Evolutionary conservation across 1,140 invertebrate genomes (phyloP).

Genomic region (Cephus cinctus): DNA sequence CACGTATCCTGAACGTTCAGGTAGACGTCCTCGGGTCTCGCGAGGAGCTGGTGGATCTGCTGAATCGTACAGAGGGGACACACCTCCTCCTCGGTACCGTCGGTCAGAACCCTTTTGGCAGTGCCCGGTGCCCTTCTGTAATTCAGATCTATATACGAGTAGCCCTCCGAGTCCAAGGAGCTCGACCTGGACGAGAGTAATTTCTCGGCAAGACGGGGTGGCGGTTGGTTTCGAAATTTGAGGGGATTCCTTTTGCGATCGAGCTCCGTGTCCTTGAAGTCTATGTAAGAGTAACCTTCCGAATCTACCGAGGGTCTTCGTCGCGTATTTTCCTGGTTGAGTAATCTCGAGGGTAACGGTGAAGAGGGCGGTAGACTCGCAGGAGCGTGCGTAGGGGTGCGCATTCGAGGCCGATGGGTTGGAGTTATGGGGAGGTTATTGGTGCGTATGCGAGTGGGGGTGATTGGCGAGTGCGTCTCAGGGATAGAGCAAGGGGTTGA

Average conservation of each 20-base stretch:
- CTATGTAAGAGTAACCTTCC: conserved; percentile 46
- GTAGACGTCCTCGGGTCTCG: conserved; percentile 42
- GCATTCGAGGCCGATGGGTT: conserved; percentile 24
- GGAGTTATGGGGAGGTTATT: conserved; percentile 37
- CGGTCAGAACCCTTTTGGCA: conserved; percentile 26
- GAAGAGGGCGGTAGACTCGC: background rate
- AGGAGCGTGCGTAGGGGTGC: background rate
- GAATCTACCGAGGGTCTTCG: conserved; percentile 40
- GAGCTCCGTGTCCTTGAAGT: conserved; percentile 22
- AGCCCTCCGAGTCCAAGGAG: conserved; percentile 34
- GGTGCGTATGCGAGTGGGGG: too few species aligned
- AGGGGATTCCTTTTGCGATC: conserved; percentile 1
- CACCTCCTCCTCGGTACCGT: conserved; percentile 39
- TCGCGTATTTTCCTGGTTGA: background rate
- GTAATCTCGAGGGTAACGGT: background rate
- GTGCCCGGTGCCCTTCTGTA: conserved; percentile 24
- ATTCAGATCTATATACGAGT: conserved; percentile 34
- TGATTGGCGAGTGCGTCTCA: too few species aligned
- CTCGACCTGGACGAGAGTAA: conserved; percentile 9
- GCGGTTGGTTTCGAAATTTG: conserved; percentile 10
- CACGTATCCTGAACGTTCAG: conserved; percentile 37
- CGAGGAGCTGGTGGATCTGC: conserved; percentile 44
- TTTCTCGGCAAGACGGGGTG: background rate
- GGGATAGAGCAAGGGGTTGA: background rate
- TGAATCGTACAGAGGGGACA: conserved; percentile 50